Base-by-base conservation (phyloP, 2,797 vertebrate genomes). In the Menidia menidia region DNA sequence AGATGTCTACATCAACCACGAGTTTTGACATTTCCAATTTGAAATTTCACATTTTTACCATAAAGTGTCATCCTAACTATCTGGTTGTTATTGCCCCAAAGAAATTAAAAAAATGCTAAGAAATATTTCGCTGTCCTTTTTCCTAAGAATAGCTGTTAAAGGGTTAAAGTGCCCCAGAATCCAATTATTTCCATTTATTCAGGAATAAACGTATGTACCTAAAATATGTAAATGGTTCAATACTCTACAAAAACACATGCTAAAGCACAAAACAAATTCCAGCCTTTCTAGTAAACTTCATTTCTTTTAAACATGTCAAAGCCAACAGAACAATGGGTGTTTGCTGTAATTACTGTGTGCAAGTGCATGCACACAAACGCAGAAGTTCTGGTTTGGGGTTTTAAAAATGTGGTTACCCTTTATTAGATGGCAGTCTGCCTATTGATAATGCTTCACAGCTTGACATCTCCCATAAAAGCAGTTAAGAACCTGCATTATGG, bases 401-500 rank as follows among this genome's bases (percentile, higher is more conserved):
- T 85, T 84, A 68, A 84, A 86, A 89, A 89, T 88, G 85, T 80
- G 82, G 81, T 75, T 88, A 80, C 66, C 84, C 88, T 91, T 92
- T 90, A 91, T 89, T 87, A 87, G 87, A 88, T 92, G 90, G 92
- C 88, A 87, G 76, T 72, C 71, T 89, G 92, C 88, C 90, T 84
- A 87, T 89, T 92, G 91, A 92, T 91, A 90, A 92, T 90, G 88
- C 90, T 89, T 84, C 87, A 91, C 87, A 89, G 91, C 91, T 88
- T 90, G 91, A 92, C 87, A 84, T 82, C 80, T 84, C 90, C 85
- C 86, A 88, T 92, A 91, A 92, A 91, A 92, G 84, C 87, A 89
- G 83, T 88, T 82, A 88, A 89, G 88, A 91, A 92, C 87, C 91
- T 88, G 92, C 91, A 91, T 93, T 92, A 92, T 90, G 91, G 89